phyloP scores from a whole-genome alignment of 2,113 vertebrate genomes.

The Xiphias gladius region DNA sequence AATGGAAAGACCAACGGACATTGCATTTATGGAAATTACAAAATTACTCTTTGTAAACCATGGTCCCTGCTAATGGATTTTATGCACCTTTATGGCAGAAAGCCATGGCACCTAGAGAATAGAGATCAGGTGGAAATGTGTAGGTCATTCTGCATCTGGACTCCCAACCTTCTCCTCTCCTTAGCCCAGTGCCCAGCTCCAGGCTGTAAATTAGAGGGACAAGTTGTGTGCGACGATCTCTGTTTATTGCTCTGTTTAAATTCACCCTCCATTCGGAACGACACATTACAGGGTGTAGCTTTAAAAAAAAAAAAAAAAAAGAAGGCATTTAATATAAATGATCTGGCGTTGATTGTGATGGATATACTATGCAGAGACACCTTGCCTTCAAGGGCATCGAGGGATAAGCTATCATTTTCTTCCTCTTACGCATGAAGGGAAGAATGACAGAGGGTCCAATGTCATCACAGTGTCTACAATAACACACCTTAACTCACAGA shows the following conservation, averaged over 20 bases:
- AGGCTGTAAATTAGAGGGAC: constrained; percentile 82
- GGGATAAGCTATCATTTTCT: constrained; percentile 86
- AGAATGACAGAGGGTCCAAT: constrained; percentile 79
- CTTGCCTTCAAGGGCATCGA: constrained; percentile 86
- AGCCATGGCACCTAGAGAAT: constrained; percentile 72
- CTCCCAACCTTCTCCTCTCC: constrained; percentile 78
- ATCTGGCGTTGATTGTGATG: constrained; percentile 87
- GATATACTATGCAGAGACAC: constrained; percentile 84
- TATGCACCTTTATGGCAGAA: constrained; percentile 77
- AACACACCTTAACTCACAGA: constrained; percentile 64
- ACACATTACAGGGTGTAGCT: constrained; percentile 66
- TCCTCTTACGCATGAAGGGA: constrained; percentile 77
- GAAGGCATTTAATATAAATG: constrained; percentile 84
- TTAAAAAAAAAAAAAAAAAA: constrained; percentile 51
- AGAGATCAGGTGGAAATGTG: constrained; percentile 76
- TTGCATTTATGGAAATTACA: constrained; percentile 85
- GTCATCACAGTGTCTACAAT: constrained; percentile 77
- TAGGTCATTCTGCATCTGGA: constrained; percentile 76
- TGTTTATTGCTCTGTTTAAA: constrained; percentile 81
- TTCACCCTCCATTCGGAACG: constrained; percentile 69
- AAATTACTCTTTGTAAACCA: constrained; percentile 82
- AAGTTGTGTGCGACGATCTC: constrained; percentile 65
- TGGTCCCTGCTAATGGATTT: constrained; percentile 81
- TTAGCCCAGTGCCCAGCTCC: constrained; percentile 62
- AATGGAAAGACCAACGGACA: constrained; percentile 81